These are phyloP conservation scores for Polyodon spathula DNA, from an alignment of 2,113 vertebrate species.

Conservation along the genomic window DNA sequence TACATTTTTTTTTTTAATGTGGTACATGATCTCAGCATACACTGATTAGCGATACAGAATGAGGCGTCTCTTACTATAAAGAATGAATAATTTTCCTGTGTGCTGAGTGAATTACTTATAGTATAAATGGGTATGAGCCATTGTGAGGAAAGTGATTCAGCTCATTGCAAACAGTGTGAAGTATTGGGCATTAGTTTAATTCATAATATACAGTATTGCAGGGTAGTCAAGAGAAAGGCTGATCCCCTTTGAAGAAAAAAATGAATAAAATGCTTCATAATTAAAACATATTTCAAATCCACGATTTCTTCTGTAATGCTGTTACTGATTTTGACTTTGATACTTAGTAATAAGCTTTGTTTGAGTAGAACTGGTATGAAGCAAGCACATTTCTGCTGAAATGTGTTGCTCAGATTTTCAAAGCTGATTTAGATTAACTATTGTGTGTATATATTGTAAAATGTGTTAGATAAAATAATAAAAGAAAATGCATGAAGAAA, in stretches of 20 bases:
- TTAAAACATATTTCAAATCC: too few species aligned
- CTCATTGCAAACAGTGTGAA: constrained; percentile 38
- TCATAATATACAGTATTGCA: constrained; percentile 30
- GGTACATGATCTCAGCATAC: constrained; percentile 49
- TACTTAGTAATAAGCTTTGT: too few species aligned
- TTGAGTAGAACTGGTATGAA: too few species aligned
- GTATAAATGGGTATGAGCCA: constrained; percentile 47
- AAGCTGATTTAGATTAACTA: too few species aligned
- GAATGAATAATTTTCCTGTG: constrained; percentile 48
- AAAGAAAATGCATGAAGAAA: too few species aligned
- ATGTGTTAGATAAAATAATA: too few species aligned
- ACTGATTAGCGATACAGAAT: constrained; percentile 53
- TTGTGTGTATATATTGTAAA: too few species aligned
- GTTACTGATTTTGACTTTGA: too few species aligned
- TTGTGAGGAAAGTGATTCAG: constrained; percentile 48
- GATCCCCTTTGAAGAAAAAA: constrained; percentile 43
- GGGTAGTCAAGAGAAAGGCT: constrained; percentile 26
- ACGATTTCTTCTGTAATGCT: too few species aligned
- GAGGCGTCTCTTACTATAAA: constrained; percentile 57
- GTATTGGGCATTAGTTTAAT: constrained; percentile 44
- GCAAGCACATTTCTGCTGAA: too few species aligned
- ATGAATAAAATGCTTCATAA: too few species aligned
- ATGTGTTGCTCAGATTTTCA: too few species aligned
- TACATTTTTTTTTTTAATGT: constrained; percentile 52
- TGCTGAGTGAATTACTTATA: constrained; percentile 36